Evolutionary conservation across 2,113 vertebrate genomes (phyloP).

Genomic region (Gopherus flavomarginatus): DNA sequence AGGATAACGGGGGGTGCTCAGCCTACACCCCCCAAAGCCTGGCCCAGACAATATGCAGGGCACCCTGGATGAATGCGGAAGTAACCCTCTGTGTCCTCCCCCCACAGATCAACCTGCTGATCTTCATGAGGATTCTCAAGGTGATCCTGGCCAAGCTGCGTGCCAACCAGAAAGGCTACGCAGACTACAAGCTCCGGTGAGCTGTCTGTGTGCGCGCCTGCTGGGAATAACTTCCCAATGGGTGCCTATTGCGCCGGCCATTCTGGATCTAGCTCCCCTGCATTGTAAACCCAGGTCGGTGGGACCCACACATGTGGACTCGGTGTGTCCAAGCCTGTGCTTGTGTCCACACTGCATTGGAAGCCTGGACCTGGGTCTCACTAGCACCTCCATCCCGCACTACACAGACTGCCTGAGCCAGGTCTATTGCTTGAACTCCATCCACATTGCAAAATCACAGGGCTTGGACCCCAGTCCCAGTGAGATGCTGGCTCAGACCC

Average conservation of each 20-base stretch:
- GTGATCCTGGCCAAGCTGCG: constrained; percentile 87
- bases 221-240: background rate
- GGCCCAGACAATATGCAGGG: background rate
- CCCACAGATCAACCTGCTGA: constrained; percentile 77
- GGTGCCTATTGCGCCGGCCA: background rate
- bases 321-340: no score
- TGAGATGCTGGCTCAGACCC: background rate
- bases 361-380: background rate
- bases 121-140: constrained; percentile 81
- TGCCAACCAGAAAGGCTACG: constrained; percentile 82
- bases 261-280: background rate
- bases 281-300: background rate
- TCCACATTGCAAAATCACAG: background rate
- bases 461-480: background rate
- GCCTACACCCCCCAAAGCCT: background rate
- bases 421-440: background rate
- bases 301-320: background rate
- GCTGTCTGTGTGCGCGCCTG: background rate
- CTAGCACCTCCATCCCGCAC: background rate
- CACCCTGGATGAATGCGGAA: background rate
- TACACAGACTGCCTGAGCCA: background rate
- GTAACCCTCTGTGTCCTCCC: background rate
- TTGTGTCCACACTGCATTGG: background rate
- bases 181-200: constrained; percentile 84
- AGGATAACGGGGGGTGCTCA: background rate